Percentiles rank a stretch among this genome's conserved stretches.
phyloP scores from a whole-genome alignment of 2,888 invertebrate species.

The Tachina grossa region DNA sequence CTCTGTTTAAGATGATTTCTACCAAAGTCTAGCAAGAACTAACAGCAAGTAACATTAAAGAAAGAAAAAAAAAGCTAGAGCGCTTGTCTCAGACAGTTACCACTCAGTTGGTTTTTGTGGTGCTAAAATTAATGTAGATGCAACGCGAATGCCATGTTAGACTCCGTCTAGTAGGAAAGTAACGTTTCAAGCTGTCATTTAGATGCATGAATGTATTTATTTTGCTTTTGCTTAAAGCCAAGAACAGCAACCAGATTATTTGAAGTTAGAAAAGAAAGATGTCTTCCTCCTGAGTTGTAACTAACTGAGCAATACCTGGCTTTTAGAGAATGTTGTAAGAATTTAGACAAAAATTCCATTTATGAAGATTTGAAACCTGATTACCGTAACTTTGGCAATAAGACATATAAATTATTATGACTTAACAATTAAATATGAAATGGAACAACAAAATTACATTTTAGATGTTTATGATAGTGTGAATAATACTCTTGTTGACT shows the following conservation, averaged over 20 bases:
- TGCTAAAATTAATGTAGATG: slow-evolving; percentile 34
- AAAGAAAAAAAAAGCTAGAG: not conserved
- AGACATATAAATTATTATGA: slow-evolving; percentile 43
- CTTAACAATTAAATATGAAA: not conserved
- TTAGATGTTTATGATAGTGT: not conserved
- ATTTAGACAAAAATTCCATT: slow-evolving; percentile 21
- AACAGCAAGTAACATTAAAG: not conserved
- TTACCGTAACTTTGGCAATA: slow-evolving; percentile 21
- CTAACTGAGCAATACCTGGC: not conserved
- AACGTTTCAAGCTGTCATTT: slow-evolving; percentile 41
- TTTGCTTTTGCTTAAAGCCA: not conserved
- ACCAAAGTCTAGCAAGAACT: not conserved
- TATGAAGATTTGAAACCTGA: slow-evolving; percentile 37
- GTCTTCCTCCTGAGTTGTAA: not conserved
- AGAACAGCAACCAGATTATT: slow-evolving; percentile 3
- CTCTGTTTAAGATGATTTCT: not conserved
- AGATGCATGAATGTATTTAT: not conserved
- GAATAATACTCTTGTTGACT: slow-evolving; percentile 16
- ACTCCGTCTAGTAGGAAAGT: not conserved
- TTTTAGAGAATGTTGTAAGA: slow-evolving; percentile 6
- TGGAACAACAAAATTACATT: not conserved
- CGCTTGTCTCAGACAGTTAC: slow-evolving; percentile 15
- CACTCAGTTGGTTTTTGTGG: slow-evolving; percentile 13
- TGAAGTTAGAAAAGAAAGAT: slow-evolving; percentile 4
- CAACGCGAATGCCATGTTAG: slow-evolving; percentile 27